Base-by-base conservation (phyloP, 2,797 vertebrate genomes). In the Melopsittacus undulatus region DNA sequence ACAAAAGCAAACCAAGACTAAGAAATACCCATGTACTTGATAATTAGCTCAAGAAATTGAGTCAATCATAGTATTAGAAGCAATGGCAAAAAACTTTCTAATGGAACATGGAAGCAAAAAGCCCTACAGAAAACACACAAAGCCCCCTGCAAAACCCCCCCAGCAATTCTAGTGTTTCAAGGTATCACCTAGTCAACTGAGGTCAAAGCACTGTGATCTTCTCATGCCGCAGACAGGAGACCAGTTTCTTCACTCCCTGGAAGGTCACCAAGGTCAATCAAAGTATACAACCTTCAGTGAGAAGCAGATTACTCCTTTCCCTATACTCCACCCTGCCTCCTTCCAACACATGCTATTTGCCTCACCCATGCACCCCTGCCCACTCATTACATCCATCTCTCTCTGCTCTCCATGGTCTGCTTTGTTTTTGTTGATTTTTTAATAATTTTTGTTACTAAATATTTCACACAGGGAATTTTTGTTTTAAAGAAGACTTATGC, bases 1-100 rank as follows among this genome's bases (percentile, higher is more conserved):
- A 91, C 70, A 87, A 84, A 88, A 75, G 42, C 43, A 86, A 86
- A 73, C 5, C 16, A 75, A 92, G 66, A 48, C 63, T 75, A 21
- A 86, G 51, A 88, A 62, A 84, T 46, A 73, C 9, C 30, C 0
- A 1, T 57, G 42, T 10, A 36, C 4, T 26, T 51, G n/a, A 61
- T 11, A 80, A 63, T 34, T 38, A 77, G 38, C 46, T 46, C 20
- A 46, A 80, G 56, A 93, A 83, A 90, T 15, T 30, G 62, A 75
- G 7, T 78, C 3, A 5, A 36, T 43, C 27, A 27, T 32, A 73
- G 5, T 26, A 74, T 48, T 23, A 20, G 32, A 85, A 49, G 32
- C 23, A 90, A 72, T 2, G 10, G 38, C 24, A 9, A 54, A 67
- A 66, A 52, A 27, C 8, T 56, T 67, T 32, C 22, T 21, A 83